Conservation (phyloP, 2,888 invertebrate species). For the Aelia acuminata region DNA sequence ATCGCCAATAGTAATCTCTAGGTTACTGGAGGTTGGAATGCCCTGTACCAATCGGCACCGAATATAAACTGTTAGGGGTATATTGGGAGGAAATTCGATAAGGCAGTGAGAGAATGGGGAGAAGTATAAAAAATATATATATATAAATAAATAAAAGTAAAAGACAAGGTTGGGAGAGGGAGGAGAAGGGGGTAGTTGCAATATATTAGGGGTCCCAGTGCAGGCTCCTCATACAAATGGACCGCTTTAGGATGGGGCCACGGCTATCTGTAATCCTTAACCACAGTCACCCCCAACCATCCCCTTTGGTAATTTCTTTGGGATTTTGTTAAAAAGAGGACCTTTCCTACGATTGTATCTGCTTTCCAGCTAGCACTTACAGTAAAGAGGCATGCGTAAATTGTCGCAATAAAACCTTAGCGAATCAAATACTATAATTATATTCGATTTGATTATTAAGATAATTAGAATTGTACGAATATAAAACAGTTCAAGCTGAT, state of each 20-base stretch:
- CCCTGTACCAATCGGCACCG: neutral
- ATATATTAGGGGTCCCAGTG: constrained; percentile 58
- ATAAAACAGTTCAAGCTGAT: too few species aligned
- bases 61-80: constrained; percentile 50
- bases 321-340: neutral
- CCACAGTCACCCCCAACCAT: neutral
- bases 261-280: constrained; percentile 42
- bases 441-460: too few species aligned
- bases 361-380: neutral
- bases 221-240: constrained; percentile 67
- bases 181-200: constrained; percentile 46
- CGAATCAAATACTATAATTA: neutral
- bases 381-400: neutral
- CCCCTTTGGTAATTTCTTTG: constrained; percentile 12
- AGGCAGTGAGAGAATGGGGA: constrained; percentile 67
- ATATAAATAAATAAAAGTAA: constrained; percentile 35
- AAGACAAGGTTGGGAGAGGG: constrained; percentile 38
- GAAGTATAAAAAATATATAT: constrained; percentile 30
- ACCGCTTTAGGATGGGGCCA: constrained; percentile 59
- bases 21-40: neutral
- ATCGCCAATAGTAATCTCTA: neutral
- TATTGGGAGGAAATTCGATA: constrained; percentile 67
- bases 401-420: neutral
- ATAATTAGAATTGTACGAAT: too few species aligned
- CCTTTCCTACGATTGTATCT: neutral